Conservation (phyloP, 2,797 vertebrate genomes). For the Argya squamiceps region DNA sequence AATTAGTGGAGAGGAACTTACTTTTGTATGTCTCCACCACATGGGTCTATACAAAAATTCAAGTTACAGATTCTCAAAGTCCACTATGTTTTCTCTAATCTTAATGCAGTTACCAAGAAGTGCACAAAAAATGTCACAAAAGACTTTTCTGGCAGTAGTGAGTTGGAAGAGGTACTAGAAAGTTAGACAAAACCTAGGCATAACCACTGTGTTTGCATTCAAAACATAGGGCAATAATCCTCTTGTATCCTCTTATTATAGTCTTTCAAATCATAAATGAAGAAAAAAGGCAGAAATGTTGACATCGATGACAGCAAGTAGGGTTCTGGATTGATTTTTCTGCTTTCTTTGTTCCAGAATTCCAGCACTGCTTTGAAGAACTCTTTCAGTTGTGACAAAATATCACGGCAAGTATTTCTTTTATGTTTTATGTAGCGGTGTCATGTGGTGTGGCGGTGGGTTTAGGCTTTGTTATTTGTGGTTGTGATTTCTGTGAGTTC, state of each 20-base stretch:
- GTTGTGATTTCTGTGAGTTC: background rate
- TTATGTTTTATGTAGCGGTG: background rate
- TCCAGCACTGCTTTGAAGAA: constrained; percentile 13
- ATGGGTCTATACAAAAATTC: background rate
- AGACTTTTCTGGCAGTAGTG: background rate
- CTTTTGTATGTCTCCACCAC: background rate
- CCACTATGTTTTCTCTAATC: background rate
- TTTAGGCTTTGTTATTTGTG: background rate
- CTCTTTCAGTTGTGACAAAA: constrained; percentile 56
- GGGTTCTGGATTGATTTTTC: background rate
- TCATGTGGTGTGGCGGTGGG: rapidly evolving
- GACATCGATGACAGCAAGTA: background rate
- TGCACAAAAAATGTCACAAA: background rate
- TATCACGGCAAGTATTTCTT: constrained; percentile 65
- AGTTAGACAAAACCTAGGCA: background rate
- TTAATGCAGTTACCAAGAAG: background rate
- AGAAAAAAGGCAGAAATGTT: background rate
- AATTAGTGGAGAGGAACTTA: background rate
- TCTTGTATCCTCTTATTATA: background rate
- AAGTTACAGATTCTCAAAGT: background rate
- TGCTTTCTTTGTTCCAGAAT: constrained; percentile 55
- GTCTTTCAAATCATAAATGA: background rate
- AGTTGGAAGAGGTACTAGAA: background rate
- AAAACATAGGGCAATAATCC: background rate
- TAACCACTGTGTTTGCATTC: background rate